Evolutionary conservation across 2,888 invertebrate genomes (phyloP).

Genomic region (Pristionchus arcanus): DNA sequence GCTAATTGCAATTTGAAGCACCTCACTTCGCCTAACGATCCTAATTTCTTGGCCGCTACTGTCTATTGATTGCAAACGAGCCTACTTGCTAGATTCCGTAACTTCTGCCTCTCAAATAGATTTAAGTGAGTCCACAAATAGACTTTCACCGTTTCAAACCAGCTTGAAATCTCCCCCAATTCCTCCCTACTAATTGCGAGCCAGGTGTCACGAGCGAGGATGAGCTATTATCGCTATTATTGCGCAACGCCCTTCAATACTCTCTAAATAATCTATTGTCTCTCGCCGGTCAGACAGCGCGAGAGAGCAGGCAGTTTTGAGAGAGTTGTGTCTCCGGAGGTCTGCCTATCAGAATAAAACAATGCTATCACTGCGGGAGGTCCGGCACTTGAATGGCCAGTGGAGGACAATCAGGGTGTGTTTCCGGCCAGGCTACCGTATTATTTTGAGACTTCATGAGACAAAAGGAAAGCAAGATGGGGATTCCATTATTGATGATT

Average conservation of each 20-base stretch:
- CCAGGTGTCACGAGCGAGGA: slow-evolving; percentile 27
- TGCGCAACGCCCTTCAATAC: background rate
- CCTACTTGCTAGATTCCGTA: too few relatives aligned
- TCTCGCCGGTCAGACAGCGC: background rate
- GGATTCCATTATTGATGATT: too few relatives aligned
- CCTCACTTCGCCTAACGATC: too few relatives aligned
- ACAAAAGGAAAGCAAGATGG: too few relatives aligned
- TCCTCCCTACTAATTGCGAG: background rate
- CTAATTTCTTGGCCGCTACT: too few relatives aligned
- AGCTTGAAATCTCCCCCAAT: background rate
- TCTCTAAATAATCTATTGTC: background rate
- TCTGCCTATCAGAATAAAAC: background rate
- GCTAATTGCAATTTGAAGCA: too few relatives aligned
- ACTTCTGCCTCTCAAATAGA: too few relatives aligned
- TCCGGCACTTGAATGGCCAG: background rate
- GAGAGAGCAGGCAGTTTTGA: background rate
- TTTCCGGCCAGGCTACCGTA: background rate
- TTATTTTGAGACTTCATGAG: background rate
- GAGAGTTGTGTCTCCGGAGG: background rate
- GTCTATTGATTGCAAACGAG: too few relatives aligned
- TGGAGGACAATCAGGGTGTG: background rate
- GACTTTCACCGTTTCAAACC: background rate
- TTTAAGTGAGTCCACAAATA: too few relatives aligned
- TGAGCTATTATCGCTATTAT: slow-evolving; percentile 24
- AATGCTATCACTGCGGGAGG: slow-evolving; percentile 4